These are phyloP conservation scores for Columba livia DNA, from an alignment of 2,113 vertebrate genomes.

Conservation along the genomic window DNA sequence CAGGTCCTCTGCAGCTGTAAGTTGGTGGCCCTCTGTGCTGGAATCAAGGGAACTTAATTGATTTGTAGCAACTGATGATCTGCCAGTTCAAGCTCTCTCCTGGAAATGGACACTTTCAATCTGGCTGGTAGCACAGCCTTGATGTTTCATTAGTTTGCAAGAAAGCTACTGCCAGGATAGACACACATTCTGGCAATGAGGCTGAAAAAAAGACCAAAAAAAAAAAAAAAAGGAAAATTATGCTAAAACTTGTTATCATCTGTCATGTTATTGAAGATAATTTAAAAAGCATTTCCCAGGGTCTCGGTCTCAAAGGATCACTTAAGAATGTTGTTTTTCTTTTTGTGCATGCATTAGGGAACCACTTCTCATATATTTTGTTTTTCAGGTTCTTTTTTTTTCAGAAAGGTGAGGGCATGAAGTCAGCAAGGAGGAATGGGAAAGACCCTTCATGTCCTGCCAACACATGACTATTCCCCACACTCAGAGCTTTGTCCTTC, in stretches of 20 bases:
- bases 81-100: slow-evolving; percentile 17
- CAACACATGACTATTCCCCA: slow-evolving; percentile 11
- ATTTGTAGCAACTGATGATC: slow-evolving; percentile 17
- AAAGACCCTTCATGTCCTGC: slow-evolving; percentile 39
- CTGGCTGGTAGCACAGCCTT: slow-evolving; percentile 11
- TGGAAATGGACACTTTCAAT: slow-evolving; percentile 5
- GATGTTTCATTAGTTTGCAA: slow-evolving; percentile 39
- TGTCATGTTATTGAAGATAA: slow-evolving; percentile 5
- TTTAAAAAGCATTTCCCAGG: slow-evolving; percentile 37
- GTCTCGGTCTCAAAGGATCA: not conserved
- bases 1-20: slow-evolving; percentile 12
- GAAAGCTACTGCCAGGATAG: slow-evolving; percentile 26
- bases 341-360: not conserved
- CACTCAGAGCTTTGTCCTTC: slow-evolving; percentile 12
- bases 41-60: slow-evolving; percentile 22
- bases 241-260: slow-evolving; percentile 15
- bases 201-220: not conserved
- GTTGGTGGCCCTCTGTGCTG: not conserved
- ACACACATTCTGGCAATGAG: not conserved
- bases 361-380: not conserved
- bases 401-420: not conserved
- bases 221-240: not conserved
- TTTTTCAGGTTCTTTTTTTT: not conserved
- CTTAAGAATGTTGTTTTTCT: not conserved
- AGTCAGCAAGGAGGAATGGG: not conserved